Evolutionary conservation across 2,888 invertebrate species (phyloP).

Genomic region (Sthenelais limicola): DNA sequence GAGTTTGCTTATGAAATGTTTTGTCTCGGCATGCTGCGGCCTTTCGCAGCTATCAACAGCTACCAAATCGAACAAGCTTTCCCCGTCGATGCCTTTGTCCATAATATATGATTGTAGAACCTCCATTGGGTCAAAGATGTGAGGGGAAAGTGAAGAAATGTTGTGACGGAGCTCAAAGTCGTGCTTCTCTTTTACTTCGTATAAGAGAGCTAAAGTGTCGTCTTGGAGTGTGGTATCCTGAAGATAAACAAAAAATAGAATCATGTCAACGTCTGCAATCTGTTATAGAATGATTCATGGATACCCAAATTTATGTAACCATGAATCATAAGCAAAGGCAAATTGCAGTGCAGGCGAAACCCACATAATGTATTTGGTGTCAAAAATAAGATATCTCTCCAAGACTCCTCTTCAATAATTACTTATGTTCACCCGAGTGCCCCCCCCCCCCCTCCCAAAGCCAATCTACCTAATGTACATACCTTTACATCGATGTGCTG

Average conservation of each 20-base stretch:
- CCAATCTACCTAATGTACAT: too few relatives aligned
- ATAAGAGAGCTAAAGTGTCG: conserved; percentile 9
- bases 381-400: too few relatives aligned
- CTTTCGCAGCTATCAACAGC: not conserved
- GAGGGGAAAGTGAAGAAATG: not conserved
- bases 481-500: conserved; percentile 8
- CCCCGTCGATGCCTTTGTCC: conserved; percentile 22
- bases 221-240: conserved; percentile 18
- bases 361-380: too few relatives aligned
- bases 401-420: too few relatives aligned
- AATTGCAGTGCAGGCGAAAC: too few relatives aligned
- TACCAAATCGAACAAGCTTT: not conserved
- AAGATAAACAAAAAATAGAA: too few relatives aligned
- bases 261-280: too few relatives aligned
- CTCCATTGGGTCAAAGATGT: conserved; percentile 17
- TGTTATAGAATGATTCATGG: too few relatives aligned
- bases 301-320: too few relatives aligned
- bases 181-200: not conserved
- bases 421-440: too few relatives aligned
- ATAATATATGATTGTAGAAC: not conserved
- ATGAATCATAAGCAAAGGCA: too few relatives aligned
- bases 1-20: not conserved
- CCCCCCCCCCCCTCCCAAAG: too few relatives aligned
- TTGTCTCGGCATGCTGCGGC: not conserved
- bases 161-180: conserved; percentile 1